Evolutionary conservation across 2,888 invertebrate species (phyloP).

Genomic region (Ptilodon capucinus): DNA sequence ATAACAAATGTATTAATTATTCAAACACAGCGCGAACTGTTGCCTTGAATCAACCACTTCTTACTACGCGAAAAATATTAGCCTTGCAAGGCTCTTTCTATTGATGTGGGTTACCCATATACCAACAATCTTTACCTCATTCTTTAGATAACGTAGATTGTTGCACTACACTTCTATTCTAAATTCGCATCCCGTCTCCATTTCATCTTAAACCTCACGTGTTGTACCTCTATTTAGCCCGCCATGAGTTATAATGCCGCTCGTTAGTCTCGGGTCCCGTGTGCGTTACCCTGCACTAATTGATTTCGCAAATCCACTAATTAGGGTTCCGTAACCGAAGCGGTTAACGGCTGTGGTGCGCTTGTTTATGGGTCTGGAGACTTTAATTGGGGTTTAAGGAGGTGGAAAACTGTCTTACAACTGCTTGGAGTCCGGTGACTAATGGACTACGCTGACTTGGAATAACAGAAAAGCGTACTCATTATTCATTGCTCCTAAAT

Average conservation of each 20-base stretch:
- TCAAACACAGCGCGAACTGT: no score
- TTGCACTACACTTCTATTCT: no score
- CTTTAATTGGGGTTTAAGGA: neutral
- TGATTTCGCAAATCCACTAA: conserved; percentile 7
- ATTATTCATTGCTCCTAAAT: no score
- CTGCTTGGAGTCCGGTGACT: neutral
- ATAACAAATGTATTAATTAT: no score
- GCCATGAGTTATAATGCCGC: neutral
- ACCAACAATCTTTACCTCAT: no score
- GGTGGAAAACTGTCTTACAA: neutral
- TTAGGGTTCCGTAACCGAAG: conserved; percentile 3
- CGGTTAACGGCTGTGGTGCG: neutral
- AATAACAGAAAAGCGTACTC: neutral
- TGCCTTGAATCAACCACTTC: no score
- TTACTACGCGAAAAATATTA: no score
- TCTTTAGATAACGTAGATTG: no score
- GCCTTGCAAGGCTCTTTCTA: no score
- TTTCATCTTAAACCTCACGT: neutral
- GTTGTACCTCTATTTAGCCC: neutral
- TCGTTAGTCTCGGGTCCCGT: neutral
- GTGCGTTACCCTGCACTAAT: neutral
- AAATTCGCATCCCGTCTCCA: neutral
- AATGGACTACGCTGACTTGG: neutral
- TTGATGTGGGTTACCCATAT: no score
- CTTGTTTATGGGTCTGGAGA: neutral